Conservation (phyloP, 2,113 vertebrate genomes). For the Carassius carassius region DNA sequence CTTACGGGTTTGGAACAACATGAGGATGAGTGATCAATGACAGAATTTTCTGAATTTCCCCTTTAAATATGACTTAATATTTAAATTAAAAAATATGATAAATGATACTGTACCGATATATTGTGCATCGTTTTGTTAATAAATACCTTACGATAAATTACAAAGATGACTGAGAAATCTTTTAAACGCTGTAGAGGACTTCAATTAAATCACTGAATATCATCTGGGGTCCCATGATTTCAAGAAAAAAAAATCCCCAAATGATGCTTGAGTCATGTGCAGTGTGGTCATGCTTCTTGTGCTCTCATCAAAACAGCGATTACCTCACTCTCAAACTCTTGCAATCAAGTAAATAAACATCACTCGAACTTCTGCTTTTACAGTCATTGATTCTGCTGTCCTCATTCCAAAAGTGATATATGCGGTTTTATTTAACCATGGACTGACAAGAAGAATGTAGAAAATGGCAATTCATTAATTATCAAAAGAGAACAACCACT, state of each 20-base stretch:
- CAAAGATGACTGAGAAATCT: background rate
- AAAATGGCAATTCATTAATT: background rate
- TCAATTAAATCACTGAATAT: background rate
- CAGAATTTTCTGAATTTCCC: too few relatives aligned
- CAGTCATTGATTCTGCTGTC: background rate
- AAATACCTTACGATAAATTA: background rate
- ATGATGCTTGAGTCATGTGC: slow-evolving; percentile 48
- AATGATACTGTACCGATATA: background rate
- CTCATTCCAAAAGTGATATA: background rate
- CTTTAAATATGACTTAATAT: background rate
- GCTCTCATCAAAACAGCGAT: background rate
- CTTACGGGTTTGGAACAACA: too few relatives aligned
- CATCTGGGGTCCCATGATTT: slow-evolving; percentile 44
- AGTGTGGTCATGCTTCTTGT: slow-evolving; percentile 24
- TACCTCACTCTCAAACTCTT: slow-evolving; percentile 24
- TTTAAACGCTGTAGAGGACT: background rate
- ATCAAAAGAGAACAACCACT: background rate
- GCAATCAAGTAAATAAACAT: slow-evolving; percentile 36
- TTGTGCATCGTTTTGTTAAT: background rate
- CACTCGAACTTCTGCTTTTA: slow-evolving; percentile 48
- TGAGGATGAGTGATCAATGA: too few relatives aligned
- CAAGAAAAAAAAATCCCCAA: slow-evolving; percentile 29
- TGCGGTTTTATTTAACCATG: background rate
- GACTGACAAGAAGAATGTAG: background rate
- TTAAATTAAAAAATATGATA: background rate